Evolutionary conservation across 1,140 invertebrate genomes (phyloP), one percentile per base, ranked within the genome.

Genomic region (Odontomachus brunneus): DNA sequence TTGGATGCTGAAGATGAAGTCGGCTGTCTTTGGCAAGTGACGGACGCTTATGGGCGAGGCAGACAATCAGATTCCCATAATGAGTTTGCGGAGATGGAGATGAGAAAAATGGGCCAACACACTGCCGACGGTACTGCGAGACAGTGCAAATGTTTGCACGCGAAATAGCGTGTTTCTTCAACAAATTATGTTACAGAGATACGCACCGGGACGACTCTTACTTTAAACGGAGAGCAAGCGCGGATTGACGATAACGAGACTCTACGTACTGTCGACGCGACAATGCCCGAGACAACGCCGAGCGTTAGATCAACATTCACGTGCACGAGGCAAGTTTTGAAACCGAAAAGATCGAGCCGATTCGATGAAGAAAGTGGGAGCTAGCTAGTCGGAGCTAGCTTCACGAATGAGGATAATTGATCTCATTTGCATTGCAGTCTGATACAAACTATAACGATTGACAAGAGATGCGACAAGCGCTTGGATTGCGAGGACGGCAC

Each of bases 401-500:
- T n/a, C n/a, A n/a, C n/a, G n/a, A n/a, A n/a, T n/a, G n/a, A n/a
- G 7, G 38, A 26, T 11, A 26, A 51, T 51, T 1, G 19, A 53
- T 49, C 11, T 17, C 3, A 0, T 44, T 38, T 53, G 7, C 29
- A 59, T 65, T 17, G 33, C 82, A 97, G 96, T 62, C 95, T 97
- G 67, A 86, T 93, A 1, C 97, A 97, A 93, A 94, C 91, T 15
- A 95, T 98, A 29, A 92, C 95, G 0, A 91, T 94, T 1, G 78
- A 88, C 12, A 93, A 95, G 83, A 95, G 95, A 66, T 98, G 97
- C 89, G 95, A 98, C 91, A 95, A 95, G 26, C 92, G 95, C 55
- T 90, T 95, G 19, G 97, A 98, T 89, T 98, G 97, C 92, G 96
- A 97, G 90, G 97, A 98, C 92, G 96, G 96, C 17, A 96, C 96